Evolutionary conservation across 2,113 vertebrate genomes (phyloP), one percentile per base, ranked within the genome.

Genomic region (Anthoscopus minutus): DNA sequence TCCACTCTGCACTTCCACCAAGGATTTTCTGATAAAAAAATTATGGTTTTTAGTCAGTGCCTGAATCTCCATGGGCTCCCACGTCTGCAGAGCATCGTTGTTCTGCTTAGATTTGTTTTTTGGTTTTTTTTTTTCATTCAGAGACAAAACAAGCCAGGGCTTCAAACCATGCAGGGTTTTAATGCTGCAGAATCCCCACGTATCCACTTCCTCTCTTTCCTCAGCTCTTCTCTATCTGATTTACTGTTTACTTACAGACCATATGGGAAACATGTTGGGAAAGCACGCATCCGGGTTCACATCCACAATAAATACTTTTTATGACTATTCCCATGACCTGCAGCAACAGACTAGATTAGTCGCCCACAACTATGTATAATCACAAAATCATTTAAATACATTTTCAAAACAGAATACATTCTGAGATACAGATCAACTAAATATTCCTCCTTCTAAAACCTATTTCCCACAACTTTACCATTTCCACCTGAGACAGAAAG

Each of bases 321-420:
- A 96, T 81, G 92, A 95, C 85, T 96, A 94, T 95, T 96, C 93
- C 89, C 93, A 96, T 97, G 94, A 96, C 94, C 96, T 96, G 96
- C 82, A 96, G 95, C 95, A 93, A 97, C 66, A 95, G 81, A 93
- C 92, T 94, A 83, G 62, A 96, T 97, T 95, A 97, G 92, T 95
- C 23, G 76, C 94, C 94, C 95, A 92, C 94, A 96, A 89, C 87
- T 92, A 94, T 93, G 94, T 93, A 82, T 81, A 93, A 95, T 88
- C 92, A 94, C 60, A 77, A 81, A 53, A 84, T 81, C 71, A 94
- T 94, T 89, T 97, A 95, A 95, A 96, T 93, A 86, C 44, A 53
- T 89, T 95, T 94, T 89, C 93, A 95, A 93, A 93, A 86, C 74
- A 93, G 79, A 86, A 66, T 73, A 40, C 0, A 0, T 91, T 94